Percentiles rank a stretch among this genome's conserved stretches.
Evolutionary conservation across 2,797 vertebrate species (phyloP).

Genomic region (Menidia menidia): DNA sequence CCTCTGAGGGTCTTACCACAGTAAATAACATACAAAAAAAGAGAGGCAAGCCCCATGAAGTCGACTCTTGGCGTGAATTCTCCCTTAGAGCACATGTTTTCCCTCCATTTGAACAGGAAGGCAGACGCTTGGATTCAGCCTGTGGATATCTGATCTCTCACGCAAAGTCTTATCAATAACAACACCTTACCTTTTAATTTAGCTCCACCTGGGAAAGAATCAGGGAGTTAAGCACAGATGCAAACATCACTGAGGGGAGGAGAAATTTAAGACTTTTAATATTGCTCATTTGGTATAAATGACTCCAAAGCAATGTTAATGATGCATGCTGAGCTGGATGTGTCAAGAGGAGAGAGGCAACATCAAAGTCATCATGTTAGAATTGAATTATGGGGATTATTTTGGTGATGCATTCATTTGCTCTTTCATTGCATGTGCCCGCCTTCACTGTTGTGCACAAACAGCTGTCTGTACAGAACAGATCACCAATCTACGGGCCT

Average conservation of each 20-base stretch:
- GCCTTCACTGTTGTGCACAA: too few relatives aligned
- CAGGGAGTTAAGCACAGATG: background rate
- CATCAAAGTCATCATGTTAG: background rate
- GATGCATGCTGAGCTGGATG: background rate
- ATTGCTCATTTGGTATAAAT: background rate
- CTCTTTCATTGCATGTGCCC: too few relatives aligned
- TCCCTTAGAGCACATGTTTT: background rate
- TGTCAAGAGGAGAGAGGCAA: slow-evolving; percentile 2
- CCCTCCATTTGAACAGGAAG: background rate
- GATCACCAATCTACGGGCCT: background rate
- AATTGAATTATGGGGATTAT: too few relatives aligned
- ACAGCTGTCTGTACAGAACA: background rate
- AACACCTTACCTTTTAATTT: background rate
- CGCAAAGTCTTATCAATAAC: background rate
- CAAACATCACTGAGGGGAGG: slow-evolving; percentile 5
- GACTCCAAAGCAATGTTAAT: background rate
- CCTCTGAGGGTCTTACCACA: slow-evolving; percentile 40
- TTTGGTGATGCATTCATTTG: too few relatives aligned
- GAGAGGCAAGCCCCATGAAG: slow-evolving; percentile 8
- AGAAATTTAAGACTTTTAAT: background rate
- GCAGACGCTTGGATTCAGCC: background rate
- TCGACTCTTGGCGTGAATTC: slow-evolving; percentile 11
- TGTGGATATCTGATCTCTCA: background rate
- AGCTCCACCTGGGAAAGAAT: slow-evolving; percentile 2
- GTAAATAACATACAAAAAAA: slow-evolving; percentile 20